phyloP scores from a whole-genome alignment of 2,888 invertebrate species.

The Acleris cristana region DNA sequence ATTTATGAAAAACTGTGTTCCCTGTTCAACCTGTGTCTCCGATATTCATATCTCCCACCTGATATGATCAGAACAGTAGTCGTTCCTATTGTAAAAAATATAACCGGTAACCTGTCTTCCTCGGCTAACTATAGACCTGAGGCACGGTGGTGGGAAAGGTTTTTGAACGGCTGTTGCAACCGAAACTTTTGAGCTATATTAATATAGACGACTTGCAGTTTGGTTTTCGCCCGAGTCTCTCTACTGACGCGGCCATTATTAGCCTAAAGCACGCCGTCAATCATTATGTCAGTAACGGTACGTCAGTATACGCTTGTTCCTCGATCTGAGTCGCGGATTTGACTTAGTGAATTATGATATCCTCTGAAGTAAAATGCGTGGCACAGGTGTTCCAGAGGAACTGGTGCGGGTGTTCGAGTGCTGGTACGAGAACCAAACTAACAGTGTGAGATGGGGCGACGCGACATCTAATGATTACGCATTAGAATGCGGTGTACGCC shows the following conservation, averaged over 20 bases:
- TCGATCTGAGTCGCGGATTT: conserved; percentile 10
- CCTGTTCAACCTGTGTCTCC: not conserved
- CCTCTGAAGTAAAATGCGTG: not conserved
- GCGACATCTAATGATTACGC: conserved; percentile 7
- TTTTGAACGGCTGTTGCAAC: conserved; percentile 3
- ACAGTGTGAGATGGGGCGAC: too few relatives aligned
- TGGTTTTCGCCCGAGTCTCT: conserved; percentile 12
- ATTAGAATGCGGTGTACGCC: conserved; percentile 21
- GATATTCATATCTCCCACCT: not conserved
- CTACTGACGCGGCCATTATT: conserved; percentile 6
- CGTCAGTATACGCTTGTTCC: not conserved
- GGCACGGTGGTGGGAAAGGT: conserved; percentile 10
- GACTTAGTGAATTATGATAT: conserved; percentile 1
- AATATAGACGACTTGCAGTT: conserved; percentile 3
- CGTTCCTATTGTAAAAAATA: conserved; percentile 12
- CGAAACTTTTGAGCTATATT: not conserved
- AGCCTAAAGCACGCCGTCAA: conserved; percentile 3
- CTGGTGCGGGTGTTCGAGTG: not conserved
- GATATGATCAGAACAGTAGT: conserved; percentile 3
- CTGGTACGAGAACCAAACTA: too few relatives aligned
- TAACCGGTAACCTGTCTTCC: not conserved
- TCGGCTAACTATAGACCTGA: conserved; percentile 8
- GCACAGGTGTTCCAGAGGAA: not conserved
- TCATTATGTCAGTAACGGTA: not conserved
- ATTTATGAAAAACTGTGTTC: not conserved